Conservation (phyloP, 2,113 vertebrate genomes). For the Phainopepla nitens region DNA sequence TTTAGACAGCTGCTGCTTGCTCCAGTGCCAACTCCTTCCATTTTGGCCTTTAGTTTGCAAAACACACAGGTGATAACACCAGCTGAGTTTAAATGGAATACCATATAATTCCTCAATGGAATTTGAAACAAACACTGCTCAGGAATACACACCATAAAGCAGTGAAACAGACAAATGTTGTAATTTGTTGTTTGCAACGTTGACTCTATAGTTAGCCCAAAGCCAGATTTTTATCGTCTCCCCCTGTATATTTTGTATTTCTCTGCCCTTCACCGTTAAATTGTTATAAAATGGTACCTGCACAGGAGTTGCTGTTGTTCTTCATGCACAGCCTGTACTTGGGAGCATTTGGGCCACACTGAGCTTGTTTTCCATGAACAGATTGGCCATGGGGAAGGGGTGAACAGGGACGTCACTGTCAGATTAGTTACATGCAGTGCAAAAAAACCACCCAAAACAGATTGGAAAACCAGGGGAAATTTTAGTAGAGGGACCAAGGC, state of each 20-base stretch:
- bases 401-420: neutral
- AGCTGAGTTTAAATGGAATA: neutral
- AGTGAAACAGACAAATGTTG: neutral
- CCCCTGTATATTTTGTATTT: neutral
- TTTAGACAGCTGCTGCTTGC: neutral
- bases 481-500: neutral
- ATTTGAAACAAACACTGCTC: neutral
- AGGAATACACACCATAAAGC: neutral
- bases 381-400: neutral
- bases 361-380: neutral
- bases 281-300: neutral
- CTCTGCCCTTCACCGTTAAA: neutral
- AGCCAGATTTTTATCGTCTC: neutral
- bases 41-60: neutral
- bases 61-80: neutral
- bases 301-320: neutral
- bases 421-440: rapidly evolving
- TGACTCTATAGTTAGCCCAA: neutral
- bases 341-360: neutral
- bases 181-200: neutral
- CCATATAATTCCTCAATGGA: neutral
- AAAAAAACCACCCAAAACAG: too few species aligned
- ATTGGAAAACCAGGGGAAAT: neutral
- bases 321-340: neutral
- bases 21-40: neutral